Evolutionary conservation across 2,888 invertebrate genomes (phyloP).

Genomic region (Proisotoma minuta): DNA sequence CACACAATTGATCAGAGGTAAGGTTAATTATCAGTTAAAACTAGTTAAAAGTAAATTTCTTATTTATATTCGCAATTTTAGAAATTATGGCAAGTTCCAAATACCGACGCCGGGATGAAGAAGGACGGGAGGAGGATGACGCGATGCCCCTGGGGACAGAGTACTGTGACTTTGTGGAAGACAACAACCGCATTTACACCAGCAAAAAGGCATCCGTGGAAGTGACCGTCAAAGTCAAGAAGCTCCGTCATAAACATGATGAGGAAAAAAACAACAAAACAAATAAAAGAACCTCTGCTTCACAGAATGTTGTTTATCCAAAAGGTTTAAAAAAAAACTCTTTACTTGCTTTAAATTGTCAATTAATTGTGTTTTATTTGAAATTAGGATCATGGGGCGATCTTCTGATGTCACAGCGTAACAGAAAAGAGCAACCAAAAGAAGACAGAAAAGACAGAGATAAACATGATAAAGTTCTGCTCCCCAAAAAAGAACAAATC

Average conservation of each 20-base stretch:
- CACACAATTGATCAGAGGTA: too few species aligned
- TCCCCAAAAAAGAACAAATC: background rate
- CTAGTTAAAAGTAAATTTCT: too few species aligned
- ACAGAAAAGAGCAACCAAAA: background rate
- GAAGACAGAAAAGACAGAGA: background rate
- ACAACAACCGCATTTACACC: background rate
- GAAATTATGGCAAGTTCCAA: too few species aligned
- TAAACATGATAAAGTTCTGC: background rate
- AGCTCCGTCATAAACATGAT: slow-evolving; percentile 16
- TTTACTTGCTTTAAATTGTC: background rate
- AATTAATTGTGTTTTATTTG: background rate
- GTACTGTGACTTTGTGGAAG: background rate
- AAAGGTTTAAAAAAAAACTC: background rate
- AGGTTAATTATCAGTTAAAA: too few species aligned
- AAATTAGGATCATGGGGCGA: slow-evolving; percentile 31
- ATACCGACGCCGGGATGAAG: too few species aligned
- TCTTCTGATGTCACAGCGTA: too few species aligned
- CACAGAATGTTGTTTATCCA: background rate
- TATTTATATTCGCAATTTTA: too few species aligned
- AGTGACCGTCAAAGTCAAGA: slow-evolving; percentile 31
- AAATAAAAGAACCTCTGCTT: background rate
- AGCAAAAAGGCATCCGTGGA: slow-evolving; percentile 28
- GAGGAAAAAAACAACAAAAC: background rate
- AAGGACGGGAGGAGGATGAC: too few species aligned
- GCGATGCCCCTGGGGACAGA: too few species aligned